Conservation (phyloP, 1,140 invertebrate genomes). For the Bombyx mori region DNA sequence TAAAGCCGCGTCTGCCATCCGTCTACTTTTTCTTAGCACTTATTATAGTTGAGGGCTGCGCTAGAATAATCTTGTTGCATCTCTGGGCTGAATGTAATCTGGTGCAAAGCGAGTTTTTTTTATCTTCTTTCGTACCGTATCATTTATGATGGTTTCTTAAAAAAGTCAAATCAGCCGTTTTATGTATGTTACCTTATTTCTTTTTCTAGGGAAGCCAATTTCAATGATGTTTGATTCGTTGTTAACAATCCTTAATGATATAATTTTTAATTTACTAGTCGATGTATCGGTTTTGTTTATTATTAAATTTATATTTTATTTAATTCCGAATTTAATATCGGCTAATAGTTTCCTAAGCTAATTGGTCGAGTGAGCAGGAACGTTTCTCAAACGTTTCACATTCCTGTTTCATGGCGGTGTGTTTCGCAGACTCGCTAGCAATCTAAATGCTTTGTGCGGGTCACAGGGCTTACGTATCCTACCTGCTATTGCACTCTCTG, state of each 20-base stretch:
- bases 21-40: constrained; percentile 14
- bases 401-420: constrained; percentile 10
- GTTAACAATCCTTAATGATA: too few species aligned
- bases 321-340: not conserved
- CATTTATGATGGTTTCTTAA: too few species aligned
- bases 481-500: too few species aligned
- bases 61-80: constrained; percentile 3
- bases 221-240: too few species aligned
- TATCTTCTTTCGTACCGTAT: too few species aligned
- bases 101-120: too few species aligned
- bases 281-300: too few species aligned
- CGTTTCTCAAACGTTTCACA: constrained; percentile 16
- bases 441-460: constrained; percentile 33
- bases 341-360: constrained; percentile 26
- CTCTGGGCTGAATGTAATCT: not conserved
- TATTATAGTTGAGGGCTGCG: constrained; percentile 6
- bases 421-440: constrained; percentile 21
- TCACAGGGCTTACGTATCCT: constrained; percentile 17
- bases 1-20: constrained; percentile 13
- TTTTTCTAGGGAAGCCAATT: too few species aligned
- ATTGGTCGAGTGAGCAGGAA: constrained; percentile 15
- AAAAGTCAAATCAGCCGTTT: too few species aligned
- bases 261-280: too few species aligned
- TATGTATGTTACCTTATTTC: too few species aligned
- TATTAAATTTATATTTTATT: too few species aligned